These are phyloP conservation scores for Pipistrellus kuhlii DNA, from an alignment of 2,797 vertebrate species.

Conservation along the genomic window DNA sequence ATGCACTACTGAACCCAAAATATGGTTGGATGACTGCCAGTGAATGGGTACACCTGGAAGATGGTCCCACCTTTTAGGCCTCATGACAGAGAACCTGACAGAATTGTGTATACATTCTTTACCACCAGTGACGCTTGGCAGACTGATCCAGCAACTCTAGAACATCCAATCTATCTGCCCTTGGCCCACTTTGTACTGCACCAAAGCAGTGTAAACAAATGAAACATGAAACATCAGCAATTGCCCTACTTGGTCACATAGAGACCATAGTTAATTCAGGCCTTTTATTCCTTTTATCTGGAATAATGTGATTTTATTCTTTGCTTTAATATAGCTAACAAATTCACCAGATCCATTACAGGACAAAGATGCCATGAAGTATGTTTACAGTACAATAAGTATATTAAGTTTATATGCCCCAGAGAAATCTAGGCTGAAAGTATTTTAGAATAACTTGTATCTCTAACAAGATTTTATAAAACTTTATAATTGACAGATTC, in stretches of 20 bases:
- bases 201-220: not conserved
- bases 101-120: not conserved
- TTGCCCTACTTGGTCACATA: not conserved
- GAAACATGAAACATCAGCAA: not conserved
- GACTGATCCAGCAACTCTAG: not conserved
- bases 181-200: not conserved
- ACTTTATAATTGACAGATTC: not conserved
- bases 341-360: not conserved
- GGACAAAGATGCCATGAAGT: not conserved
- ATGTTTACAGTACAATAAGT: not conserved
- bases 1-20: not conserved
- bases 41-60: not conserved
- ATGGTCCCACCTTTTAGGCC: not conserved
- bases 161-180: not conserved
- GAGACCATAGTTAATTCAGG: not conserved
- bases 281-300: slow-evolving; percentile 16
- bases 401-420: not conserved
- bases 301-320: not conserved
- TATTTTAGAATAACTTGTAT: slow-evolving; percentile 30
- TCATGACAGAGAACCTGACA: not conserved
- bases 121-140: not conserved
- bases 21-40: not conserved
- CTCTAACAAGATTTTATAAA: not conserved
- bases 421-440: not conserved
- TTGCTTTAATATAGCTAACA: slow-evolving; percentile 19